Percentiles rank a stretch among this genome's conserved stretches.
phyloP scores from a whole-genome alignment of 2,888 invertebrate genomes.

The Panopea generosa region DNA sequence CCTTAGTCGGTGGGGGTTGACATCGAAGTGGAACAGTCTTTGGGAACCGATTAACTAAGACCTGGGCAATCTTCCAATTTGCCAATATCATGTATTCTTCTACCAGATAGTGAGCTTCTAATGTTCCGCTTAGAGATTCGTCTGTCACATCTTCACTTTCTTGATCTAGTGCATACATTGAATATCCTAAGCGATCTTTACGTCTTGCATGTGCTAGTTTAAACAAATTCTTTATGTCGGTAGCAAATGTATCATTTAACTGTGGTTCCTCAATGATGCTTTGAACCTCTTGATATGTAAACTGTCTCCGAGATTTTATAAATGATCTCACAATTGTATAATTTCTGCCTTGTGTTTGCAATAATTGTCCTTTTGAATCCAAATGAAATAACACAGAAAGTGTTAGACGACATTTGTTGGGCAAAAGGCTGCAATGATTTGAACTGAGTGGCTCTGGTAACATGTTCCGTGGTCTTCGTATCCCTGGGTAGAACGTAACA shows the following conservation, averaged over 20 bases:
- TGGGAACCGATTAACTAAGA: constrained; percentile 37
- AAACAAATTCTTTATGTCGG: constrained; percentile 34
- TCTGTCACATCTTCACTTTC: constrained; percentile 33
- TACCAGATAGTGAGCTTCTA: constrained; percentile 64
- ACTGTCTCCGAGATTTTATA: constrained; percentile 53
- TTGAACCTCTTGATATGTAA: constrained; percentile 69
- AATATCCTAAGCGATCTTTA: constrained; percentile 44
- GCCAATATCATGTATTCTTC: constrained; percentile 68
- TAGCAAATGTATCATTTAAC: constrained; percentile 8
- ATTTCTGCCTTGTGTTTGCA: constrained; percentile 38
- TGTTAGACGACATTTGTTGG: constrained; percentile 59
- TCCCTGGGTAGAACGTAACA: constrained; percentile 62
- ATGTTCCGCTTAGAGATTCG: constrained; percentile 25
- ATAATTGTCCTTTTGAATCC: constrained; percentile 46
- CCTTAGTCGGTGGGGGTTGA: constrained; percentile 59
- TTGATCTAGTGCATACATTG: constrained; percentile 53
- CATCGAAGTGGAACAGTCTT: constrained; percentile 54
- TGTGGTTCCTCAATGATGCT: constrained; percentile 46
- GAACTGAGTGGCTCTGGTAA: constrained; percentile 71
- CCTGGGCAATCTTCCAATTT: constrained; percentile 56
- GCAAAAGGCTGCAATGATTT: constrained; percentile 66
- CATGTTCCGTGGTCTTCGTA: constrained; percentile 61
- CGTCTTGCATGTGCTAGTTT: constrained; percentile 46
- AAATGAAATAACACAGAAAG: constrained; percentile 69
- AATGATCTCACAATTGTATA: constrained; percentile 38